These are phyloP conservation scores for Zoanthus sociatus DNA, from an alignment of 92 coral and sea anemone genomes.

Conservation along the genomic window DNA sequence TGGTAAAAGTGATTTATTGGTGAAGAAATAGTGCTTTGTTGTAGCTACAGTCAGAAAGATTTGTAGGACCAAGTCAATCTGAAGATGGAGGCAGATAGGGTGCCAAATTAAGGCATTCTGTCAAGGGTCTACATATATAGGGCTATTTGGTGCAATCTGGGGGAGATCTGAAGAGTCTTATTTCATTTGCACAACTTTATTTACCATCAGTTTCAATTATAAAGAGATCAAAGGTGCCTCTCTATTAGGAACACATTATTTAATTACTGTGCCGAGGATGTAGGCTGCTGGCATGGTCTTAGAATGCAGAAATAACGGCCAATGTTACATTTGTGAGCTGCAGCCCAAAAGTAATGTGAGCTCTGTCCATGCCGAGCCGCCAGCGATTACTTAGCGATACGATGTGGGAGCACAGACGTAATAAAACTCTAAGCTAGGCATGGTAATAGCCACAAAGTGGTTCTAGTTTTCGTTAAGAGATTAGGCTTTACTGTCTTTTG, in stretches of 20 bases:
- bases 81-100: conserved; percentile 38
- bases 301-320: too few species aligned
- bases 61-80: conserved; percentile 47
- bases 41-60: neutral
- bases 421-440: too few species aligned
- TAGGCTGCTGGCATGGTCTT: too few species aligned
- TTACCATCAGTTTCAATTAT: conserved; percentile 16
- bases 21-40: too few species aligned
- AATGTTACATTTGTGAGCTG: too few species aligned
- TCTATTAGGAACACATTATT: conserved; percentile 15
- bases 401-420: too few species aligned
- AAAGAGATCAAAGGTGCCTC: conserved; percentile 35
- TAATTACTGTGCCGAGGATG: too few species aligned
- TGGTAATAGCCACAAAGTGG: too few species aligned
- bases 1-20: too few species aligned
- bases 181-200: conserved; percentile 4
- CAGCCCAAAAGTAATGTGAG: too few species aligned
- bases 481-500: conserved; percentile 48
- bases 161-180: neutral
- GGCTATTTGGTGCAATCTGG: neutral
- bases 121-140: conserved; percentile 23
- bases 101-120: conserved; percentile 36
- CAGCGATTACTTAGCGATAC: too few species aligned
- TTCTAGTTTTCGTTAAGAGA: neutral
- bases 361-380: too few species aligned